Evolutionary conservation across 2,113 vertebrate genomes (phyloP).

Genomic region (Haliaeetus leucogaster): DNA sequence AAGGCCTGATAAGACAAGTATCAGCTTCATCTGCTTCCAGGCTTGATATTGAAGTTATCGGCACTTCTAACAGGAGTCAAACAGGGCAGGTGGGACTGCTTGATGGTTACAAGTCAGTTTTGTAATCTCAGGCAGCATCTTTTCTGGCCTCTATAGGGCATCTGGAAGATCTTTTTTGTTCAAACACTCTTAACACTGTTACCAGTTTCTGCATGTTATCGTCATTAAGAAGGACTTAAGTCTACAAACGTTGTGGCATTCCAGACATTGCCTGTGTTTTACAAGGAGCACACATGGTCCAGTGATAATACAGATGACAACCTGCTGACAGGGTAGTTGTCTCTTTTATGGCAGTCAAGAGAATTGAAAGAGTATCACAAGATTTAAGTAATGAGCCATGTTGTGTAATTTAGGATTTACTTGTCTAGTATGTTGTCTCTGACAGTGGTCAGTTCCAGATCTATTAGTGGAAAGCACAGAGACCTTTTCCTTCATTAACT

Average conservation of each 20-base stretch:
- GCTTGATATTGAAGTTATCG: neutral
- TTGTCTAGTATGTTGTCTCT: neutral
- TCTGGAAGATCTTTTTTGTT: neutral
- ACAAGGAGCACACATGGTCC: neutral
- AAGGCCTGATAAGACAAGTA: neutral
- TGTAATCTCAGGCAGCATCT: neutral
- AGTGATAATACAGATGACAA: neutral
- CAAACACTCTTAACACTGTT: neutral
- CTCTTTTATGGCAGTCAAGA: neutral
- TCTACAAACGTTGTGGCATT: accelerated
- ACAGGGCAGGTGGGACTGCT: neutral
- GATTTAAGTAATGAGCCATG: neutral
- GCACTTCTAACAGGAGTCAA: neutral
- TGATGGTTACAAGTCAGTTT: neutral
- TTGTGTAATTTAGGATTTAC: neutral
- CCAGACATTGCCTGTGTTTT: neutral
- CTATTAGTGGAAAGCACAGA: neutral
- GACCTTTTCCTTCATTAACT: neutral
- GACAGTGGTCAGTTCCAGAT: neutral
- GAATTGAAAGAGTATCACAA: neutral
- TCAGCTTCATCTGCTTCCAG: neutral
- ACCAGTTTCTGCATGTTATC: neutral
- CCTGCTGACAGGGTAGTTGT: neutral
- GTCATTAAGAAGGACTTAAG: neutral
- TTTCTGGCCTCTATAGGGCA: neutral